Conservation (phyloP, 2,888 invertebrate species). For the Tineola bisselliella region DNA sequence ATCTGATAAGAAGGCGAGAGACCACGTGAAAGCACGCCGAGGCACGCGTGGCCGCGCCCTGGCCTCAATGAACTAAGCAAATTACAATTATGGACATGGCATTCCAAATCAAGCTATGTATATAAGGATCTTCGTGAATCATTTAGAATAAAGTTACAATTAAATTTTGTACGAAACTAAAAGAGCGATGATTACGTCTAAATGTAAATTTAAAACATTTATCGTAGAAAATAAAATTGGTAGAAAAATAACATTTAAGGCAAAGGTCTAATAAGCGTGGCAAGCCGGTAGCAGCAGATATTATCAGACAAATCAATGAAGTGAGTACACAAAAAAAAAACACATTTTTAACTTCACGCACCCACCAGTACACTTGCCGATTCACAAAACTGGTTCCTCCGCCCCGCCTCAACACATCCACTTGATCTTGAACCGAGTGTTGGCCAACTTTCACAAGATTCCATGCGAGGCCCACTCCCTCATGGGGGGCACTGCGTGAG, state of each 20-base stretch:
- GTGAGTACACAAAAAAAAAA: not conserved
- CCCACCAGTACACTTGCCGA: slow-evolving; percentile 42
- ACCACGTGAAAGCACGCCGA: slow-evolving; percentile 21
- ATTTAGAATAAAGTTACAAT: not conserved
- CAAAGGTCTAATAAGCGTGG: not conserved
- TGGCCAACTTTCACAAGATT: slow-evolving; percentile 66
- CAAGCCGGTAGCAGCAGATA: not conserved
- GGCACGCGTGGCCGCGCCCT: slow-evolving; percentile 20
- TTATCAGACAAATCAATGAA: slow-evolving; percentile 2
- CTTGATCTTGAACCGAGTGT: slow-evolving; percentile 45
- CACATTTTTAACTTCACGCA: not conserved
- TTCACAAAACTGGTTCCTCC: slow-evolving; percentile 43
- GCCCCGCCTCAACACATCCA: slow-evolving; percentile 33
- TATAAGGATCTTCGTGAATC: not conserved
- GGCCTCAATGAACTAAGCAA: not conserved
- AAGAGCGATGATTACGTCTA: too few species aligned
- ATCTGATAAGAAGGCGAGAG: slow-evolving; percentile 23
- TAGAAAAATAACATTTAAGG: too few species aligned
- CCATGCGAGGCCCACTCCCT: slow-evolving; percentile 32
- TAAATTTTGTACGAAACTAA: too few species aligned
- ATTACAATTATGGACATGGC: not conserved
- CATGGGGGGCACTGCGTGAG: slow-evolving; percentile 26
- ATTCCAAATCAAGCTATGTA: not conserved
- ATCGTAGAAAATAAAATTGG: too few species aligned
- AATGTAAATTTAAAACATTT: too few species aligned